A percentile compares a stretch with the other conserved stretches of the same genome.
Evolutionary conservation across 1,140 invertebrate genomes (phyloP).

Genomic region (Caerostris extrusa): DNA sequence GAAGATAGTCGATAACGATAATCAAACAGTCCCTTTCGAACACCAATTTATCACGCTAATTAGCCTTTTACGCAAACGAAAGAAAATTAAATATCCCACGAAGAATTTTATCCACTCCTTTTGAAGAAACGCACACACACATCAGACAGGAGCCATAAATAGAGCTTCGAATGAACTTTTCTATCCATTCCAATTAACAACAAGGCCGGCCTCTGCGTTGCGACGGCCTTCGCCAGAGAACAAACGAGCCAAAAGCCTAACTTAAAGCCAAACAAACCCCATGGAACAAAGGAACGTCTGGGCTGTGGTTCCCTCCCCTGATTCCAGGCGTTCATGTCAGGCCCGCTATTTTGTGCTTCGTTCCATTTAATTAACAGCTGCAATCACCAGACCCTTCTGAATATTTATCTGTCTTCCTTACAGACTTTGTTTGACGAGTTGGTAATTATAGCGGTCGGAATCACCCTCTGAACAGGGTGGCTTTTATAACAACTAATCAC

Average conservation of each 20-base stretch:
- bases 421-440: too few species aligned
- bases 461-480: too few species aligned
- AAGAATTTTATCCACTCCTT: background rate
- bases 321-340: too few species aligned
- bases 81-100: background rate
- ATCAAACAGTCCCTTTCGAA: background rate
- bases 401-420: too few species aligned
- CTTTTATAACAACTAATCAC: too few species aligned
- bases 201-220: background rate
- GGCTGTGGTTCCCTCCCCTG: background rate
- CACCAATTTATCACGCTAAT: background rate
- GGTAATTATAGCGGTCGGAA: too few species aligned
- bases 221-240: background rate
- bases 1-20: background rate
- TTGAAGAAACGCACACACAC: too few species aligned
- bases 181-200: conserved; percentile 29
- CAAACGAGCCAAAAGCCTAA: conserved; percentile 1
- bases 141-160: too few species aligned
- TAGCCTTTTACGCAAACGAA: background rate
- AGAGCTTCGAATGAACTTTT: background rate
- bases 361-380: too few species aligned
- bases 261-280: conserved; percentile 9
- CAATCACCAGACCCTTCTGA: too few species aligned
- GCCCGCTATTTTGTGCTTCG: too few species aligned
- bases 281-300: background rate